Conservation (phyloP, 2,888 invertebrate genomes). For the Cheilosia pagana region DNA sequence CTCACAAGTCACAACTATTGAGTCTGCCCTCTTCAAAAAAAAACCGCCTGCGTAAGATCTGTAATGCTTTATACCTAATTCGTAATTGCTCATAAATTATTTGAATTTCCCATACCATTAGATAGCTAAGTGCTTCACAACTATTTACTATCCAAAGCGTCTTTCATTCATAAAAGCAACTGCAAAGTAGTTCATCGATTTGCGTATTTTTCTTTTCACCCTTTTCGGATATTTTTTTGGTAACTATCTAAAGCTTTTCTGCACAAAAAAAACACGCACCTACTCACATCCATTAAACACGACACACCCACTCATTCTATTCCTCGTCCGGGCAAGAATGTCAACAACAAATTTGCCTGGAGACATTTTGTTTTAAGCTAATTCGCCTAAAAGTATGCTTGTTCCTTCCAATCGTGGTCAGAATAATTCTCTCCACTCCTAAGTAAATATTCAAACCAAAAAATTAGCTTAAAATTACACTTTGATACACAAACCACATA, state of each 20-base stretch:
- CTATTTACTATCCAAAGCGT: not conserved
- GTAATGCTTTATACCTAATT: too few relatives aligned
- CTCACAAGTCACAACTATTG: too few relatives aligned
- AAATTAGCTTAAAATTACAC: conserved; percentile 15
- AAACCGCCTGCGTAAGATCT: too few relatives aligned
- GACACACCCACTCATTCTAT: conserved; percentile 2
- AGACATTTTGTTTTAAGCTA: conserved; percentile 55
- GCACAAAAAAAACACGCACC: not conserved
- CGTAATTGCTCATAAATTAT: not conserved
- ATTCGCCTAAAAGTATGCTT: conserved; percentile 72
- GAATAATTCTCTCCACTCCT: conserved; percentile 30
- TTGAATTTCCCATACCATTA: not conserved
- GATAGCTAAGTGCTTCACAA: not conserved
- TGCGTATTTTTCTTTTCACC: not conserved
- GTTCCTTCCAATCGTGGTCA: not conserved
- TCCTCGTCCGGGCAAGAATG: conserved; percentile 64
- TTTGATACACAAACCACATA: conserved; percentile 33
- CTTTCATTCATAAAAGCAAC: conserved; percentile 15
- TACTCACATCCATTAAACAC: not conserved
- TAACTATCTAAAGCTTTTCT: not conserved
- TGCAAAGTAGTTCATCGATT: conserved; percentile 43
- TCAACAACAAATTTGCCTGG: conserved; percentile 62
- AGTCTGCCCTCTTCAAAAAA: too few relatives aligned
- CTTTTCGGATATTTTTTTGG: not conserved
- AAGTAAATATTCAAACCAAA: conserved; percentile 46